Evolutionary conservation across 30 jellyfish, hydroid and myxozoan genomes (phyloP).

Genomic region (Pseudorhiza aurosa): DNA sequence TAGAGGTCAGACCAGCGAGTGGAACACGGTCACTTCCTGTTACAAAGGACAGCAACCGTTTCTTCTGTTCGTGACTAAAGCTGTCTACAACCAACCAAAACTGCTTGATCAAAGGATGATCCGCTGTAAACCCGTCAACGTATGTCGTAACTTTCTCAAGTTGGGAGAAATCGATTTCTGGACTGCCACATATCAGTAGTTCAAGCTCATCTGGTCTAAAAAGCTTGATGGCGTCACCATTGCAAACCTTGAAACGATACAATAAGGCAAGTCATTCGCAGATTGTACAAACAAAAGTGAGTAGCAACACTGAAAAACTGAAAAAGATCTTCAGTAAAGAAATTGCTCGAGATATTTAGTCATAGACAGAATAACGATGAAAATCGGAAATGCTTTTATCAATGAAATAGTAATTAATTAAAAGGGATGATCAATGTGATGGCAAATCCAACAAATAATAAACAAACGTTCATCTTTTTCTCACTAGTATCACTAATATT

Average conservation of each 20-base stretch:
- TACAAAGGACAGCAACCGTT: conserved; percentile 79
- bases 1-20: conserved; percentile 78
- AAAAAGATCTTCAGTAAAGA: no score
- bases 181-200: conserved; percentile 91
- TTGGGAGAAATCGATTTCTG: conserved; percentile 83
- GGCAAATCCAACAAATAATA: no score
- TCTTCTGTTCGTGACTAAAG: conserved; percentile 74
- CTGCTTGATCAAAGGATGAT: conserved; percentile 65
- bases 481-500: no score
- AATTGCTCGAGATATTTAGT: no score
- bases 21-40: conserved; percentile 99
- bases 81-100: conserved; percentile 84
- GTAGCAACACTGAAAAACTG: no score
- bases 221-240: conserved; percentile 74
- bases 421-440: no score
- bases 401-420: no score
- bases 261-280: no score
- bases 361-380: no score
- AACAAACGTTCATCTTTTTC: no score
- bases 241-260: conserved; percentile 89
- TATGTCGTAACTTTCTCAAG: conserved; percentile 84
- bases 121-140: conserved; percentile 75
- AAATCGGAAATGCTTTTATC: no score
- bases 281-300: no score
- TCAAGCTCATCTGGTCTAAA: conserved; percentile 95